These are phyloP conservation scores for Champsocephalus esox DNA, from an alignment of 2,797 vertebrate genomes.

Conservation along the genomic window DNA sequence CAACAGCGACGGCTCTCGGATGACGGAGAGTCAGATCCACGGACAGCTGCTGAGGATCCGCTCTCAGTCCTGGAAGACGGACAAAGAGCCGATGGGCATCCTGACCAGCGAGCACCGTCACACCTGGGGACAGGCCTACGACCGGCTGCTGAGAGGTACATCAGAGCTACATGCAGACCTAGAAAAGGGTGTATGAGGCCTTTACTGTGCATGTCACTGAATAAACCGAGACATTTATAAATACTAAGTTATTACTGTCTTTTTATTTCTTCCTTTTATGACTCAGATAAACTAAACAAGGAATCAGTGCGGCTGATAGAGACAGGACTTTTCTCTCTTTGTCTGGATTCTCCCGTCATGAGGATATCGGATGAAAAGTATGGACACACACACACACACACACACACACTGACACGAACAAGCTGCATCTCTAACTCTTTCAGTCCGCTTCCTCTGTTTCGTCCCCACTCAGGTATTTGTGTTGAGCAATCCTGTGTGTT, in stretches of 20 bases:
- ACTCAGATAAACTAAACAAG: conserved; percentile 87
- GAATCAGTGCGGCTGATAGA: conserved; percentile 88
- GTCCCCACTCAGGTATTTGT: conserved; percentile 16
- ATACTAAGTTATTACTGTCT: neutral
- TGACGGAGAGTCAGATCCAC: conserved; percentile 89
- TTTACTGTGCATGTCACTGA: no score
- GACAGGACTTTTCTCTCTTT: conserved; percentile 86
- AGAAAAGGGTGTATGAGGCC: neutral
- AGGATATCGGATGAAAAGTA: conserved; percentile 89
- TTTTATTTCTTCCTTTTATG: conserved; percentile 2
- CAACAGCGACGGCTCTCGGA: conserved; percentile 88
- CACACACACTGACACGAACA: neutral
- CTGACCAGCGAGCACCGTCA: conserved; percentile 90
- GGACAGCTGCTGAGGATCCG: conserved; percentile 86
- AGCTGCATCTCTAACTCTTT: conserved; percentile 2
- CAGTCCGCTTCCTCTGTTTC: neutral
- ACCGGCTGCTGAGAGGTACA: conserved; percentile 81
- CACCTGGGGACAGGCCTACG: conserved; percentile 89
- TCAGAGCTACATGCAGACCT: neutral
- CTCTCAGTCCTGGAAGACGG: conserved; percentile 89
- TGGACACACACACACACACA: conserved; percentile 8
- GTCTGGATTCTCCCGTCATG: conserved; percentile 89
- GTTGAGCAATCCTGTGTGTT: conserved; percentile 37
- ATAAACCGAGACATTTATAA: neutral
- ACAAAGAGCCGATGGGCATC: conserved; percentile 90